Evolutionary conservation across 2,888 invertebrate species (phyloP), one percentile per base, ranked within the genome.

Genomic region (Ecliptopera silaceata): DNA sequence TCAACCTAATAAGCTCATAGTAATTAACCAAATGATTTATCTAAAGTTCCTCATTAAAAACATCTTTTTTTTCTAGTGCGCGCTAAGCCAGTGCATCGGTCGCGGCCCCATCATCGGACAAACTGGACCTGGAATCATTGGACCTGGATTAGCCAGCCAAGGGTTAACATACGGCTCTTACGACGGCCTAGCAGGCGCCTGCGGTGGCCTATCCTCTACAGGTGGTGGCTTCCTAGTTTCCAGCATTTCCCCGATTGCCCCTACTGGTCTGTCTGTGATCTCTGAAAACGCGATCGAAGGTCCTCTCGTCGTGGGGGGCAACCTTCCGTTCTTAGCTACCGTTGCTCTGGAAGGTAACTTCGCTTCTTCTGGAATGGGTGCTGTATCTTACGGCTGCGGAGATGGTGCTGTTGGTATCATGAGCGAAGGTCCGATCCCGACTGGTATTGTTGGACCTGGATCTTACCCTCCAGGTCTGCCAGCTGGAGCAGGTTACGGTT

Each of bases 271-370:
- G 3, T 66, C 73, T 1, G 70, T 84, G 6, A 56, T 69, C 0
- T 80, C 84, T 20, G 82, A 82, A 32, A 84, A 84, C 48, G 65
- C 66, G 0, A 75, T 76, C 26, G 81, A 82, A 63, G 84, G 84
- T 8, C 49, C 70, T 18, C 51, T 84, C 4, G 59, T 68, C 0
- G 70, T 79, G 0, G 65, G 68, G 17, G 85, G 85, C 41, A 72
- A 81, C 32, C 56, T 85, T 17, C 84, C 82, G 1, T 80, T 84
- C 66, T 58, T 79, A 0, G 80, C 80, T 4, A 73, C 82, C 3
- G 81, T 79, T 0, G 76, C 61, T 3, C 56, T 84, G 38, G 75
- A 78, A 32, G 82, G 82, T 1, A 64, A 61, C 6, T 57, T 84
- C 32, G 79, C 79, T 1, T 76, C 80, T 10, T 70, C 63, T 20